Evolutionary conservation across 1,140 invertebrate genomes (phyloP).

Genomic region (Drosophila pallidifrons): DNA sequence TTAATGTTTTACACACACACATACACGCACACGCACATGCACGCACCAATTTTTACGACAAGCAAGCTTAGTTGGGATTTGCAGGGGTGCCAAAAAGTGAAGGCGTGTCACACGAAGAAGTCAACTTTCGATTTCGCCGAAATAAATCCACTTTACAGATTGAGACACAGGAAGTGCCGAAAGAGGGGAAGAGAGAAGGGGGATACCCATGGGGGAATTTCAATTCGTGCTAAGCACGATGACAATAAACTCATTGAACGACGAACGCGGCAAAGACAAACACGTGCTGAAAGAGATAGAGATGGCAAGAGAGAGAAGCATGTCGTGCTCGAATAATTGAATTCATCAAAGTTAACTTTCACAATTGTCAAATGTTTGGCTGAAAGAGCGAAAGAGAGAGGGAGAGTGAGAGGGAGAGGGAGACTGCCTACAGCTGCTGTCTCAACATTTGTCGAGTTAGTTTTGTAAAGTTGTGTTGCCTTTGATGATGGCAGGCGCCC

Average conservation of each 20-base stretch:
- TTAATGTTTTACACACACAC: conserved; percentile 57
- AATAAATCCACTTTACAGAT: conserved; percentile 81
- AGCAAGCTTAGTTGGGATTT: conserved; percentile 29
- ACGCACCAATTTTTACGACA: conserved; percentile 35
- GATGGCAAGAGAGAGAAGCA: conserved; percentile 15
- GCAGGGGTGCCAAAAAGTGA: not conserved
- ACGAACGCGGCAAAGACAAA: conserved; percentile 49
- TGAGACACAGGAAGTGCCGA: conserved; percentile 41
- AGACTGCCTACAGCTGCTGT: conserved; percentile 32
- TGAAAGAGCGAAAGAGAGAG: not conserved
- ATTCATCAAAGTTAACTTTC: conserved; percentile 83
- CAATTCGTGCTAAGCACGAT: conserved; percentile 69
- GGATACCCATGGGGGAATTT: conserved; percentile 59
- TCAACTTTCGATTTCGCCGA: conserved; percentile 80
- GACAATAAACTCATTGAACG: conserved; percentile 73
- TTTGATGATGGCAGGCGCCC: conserved; percentile 66
- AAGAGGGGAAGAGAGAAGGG: not conserved
- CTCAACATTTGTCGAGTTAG: conserved; percentile 64
- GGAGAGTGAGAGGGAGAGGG: no score
- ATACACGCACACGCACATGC: conserved; percentile 11
- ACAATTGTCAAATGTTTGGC: conserved; percentile 68
- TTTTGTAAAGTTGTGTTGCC: conserved; percentile 68
- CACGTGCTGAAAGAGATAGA: conserved; percentile 59
- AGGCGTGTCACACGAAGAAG: conserved; percentile 45
- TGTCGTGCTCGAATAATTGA: conserved; percentile 74